A percentile compares a stretch with the other conserved stretches of the same genome.
Conservation (phyloP, 64 coral and sea anemone genomes). For the Pocillopora verrucosa region DNA sequence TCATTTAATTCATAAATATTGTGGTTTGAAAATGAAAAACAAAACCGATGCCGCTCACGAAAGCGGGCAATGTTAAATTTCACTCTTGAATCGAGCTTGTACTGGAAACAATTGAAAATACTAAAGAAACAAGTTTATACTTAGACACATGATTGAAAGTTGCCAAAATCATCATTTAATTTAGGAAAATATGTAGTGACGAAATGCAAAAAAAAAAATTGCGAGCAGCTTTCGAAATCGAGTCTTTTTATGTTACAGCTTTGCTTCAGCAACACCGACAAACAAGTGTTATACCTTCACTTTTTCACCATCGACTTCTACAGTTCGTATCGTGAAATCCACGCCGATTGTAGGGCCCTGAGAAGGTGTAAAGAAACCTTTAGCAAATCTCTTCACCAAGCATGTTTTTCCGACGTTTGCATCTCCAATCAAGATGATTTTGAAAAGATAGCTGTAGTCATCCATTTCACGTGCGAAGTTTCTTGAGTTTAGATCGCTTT, state of each 20-base stretch:
- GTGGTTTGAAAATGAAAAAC: not conserved
- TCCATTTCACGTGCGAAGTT: slow-evolving; percentile 47
- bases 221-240: not conserved
- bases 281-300: slow-evolving; percentile 69
- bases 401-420: slow-evolving; percentile 99
- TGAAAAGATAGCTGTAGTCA: slow-evolving; percentile 94
- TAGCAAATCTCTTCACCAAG: slow-evolving; percentile 89
- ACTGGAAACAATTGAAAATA: not conserved
- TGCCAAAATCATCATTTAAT: no score
- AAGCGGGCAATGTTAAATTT: not conserved
- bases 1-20: slow-evolving; percentile 23
- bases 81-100: no score
- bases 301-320: slow-evolving; percentile 93
- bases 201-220: no score
- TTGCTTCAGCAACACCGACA: not conserved
- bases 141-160: no score
- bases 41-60: not conserved
- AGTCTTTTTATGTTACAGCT: not conserved
- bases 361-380: slow-evolving; percentile 88
- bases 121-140: not conserved
- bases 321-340: slow-evolving; percentile 97
- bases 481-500: not conserved
- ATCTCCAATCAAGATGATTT: slow-evolving; percentile 97
- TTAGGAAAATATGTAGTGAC: no score
- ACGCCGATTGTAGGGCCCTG: slow-evolving; percentile 97